Evolutionary conservation across 2,113 vertebrate genomes (phyloP).

Genomic region (Passer montanus): DNA sequence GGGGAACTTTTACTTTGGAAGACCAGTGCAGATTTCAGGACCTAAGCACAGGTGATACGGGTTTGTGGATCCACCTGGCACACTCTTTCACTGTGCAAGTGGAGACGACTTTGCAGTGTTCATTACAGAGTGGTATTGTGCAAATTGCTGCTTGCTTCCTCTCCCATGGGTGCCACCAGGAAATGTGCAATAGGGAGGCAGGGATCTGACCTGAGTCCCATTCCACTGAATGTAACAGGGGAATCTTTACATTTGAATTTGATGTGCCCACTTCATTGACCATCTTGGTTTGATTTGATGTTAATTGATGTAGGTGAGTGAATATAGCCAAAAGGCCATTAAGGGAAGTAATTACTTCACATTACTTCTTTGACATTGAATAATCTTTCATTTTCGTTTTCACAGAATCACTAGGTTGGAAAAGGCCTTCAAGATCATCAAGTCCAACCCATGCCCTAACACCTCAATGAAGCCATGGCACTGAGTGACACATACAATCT

Average conservation of each 20-base stretch:
- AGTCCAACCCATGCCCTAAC: neutral
- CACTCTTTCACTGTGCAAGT: neutral
- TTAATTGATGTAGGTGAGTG: neutral
- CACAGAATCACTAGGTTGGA: neutral
- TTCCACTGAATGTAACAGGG: accelerated
- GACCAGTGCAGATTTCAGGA: neutral
- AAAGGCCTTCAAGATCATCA: neutral
- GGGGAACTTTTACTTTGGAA: neutral
- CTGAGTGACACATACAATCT: neutral
- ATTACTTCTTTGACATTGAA: neutral
- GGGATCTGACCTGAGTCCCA: neutral
- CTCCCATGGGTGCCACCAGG: too few relatives aligned
- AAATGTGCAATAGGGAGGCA: accelerated
- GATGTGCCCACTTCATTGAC: neutral
- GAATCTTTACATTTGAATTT: neutral
- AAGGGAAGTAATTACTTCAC: neutral
- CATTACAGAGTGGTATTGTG: neutral
- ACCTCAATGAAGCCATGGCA: neutral
- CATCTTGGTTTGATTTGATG: neutral
- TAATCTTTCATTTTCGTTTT: neutral
- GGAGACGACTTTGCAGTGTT: neutral
- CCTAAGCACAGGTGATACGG: accelerated
- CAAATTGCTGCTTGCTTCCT: neutral
- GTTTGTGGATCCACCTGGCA: neutral
- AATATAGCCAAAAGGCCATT: neutral